Base-by-base conservation (phyloP, 1,140 invertebrate species). In the Paramacrobiotus metropolitanus region DNA sequence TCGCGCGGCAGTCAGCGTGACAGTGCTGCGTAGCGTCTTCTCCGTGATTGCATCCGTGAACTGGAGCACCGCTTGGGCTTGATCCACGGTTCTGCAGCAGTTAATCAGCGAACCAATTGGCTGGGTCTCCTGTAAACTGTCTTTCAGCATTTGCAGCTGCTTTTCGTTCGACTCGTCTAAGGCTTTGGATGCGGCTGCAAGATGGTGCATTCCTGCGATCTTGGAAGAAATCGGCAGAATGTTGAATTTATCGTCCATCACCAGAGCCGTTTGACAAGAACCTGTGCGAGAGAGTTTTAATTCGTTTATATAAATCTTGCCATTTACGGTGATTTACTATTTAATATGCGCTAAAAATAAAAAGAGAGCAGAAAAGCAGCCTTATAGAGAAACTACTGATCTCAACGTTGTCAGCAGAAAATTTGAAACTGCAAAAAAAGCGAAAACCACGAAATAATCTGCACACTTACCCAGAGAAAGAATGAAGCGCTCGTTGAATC, bases 1-100 rank as follows among this genome's bases (percentile, higher is more conserved):
- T 78, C 94, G 80, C 1, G 90, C 84, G 24, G 95, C 94, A 1
- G 94, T 99, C 64, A 99, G 75, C 1, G 89, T 89, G 44, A 96
- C 86, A 1, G 91, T 96, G 21, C 87, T 83, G 62, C 83, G 80
- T 30, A 87, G 73, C 29, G 81, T 83, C 76, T 95, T 97, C 65
- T 98, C 92, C 28, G 90, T 87, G 60, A 98, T 82, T 2, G 86
- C 84, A 69, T 97, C 90, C 59, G 98, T 85, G 67, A 97, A 91
- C 70, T 90, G 90, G 0, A 95, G 76, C 2, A 98, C 74, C 2
- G 86, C 86, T 68, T 92, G 88, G 2, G 81, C 89, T 78, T 82
- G 67, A 71, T 97, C 93, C 34, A 87, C 75, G 2, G 94, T 98
- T 73, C 83, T 85, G 72, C 92, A 97, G 59, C 84, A 81, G 68